phyloP scores from a whole-genome alignment of 1,140 invertebrate genomes.

The Phthorimaea operculella region DNA sequence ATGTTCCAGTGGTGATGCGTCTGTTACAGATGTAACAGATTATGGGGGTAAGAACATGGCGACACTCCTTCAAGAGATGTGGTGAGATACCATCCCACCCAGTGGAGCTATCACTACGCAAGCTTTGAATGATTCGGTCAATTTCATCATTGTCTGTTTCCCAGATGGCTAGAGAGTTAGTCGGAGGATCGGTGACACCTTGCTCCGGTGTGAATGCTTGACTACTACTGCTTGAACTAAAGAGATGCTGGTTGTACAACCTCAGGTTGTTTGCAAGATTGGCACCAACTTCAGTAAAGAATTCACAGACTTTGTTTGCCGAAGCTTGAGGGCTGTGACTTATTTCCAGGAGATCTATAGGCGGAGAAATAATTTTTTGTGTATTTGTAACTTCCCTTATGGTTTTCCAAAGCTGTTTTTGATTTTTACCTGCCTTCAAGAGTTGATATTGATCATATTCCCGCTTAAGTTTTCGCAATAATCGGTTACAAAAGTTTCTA shows the following conservation, averaged over 20 bases:
- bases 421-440: not conserved
- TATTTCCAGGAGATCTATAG: not conserved
- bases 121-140: not conserved
- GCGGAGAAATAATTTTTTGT: not conserved
- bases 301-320: not conserved
- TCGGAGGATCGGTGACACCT: not conserved
- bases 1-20: not conserved
- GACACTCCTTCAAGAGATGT: not conserved
- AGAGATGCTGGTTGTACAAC: not conserved
- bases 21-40: not conserved
- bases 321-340: not conserved
- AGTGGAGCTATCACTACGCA: not conserved
- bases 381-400: not conserved
- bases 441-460: not conserved
- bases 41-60: not conserved
- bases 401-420: not conserved
- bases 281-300: not conserved
- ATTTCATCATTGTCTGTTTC: not conserved
- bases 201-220: not conserved
- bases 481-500: constrained; percentile 1
- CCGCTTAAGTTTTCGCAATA: not conserved
- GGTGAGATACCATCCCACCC: not conserved
- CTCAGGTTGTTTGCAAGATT: not conserved
- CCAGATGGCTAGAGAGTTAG: not conserved
- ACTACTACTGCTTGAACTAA: not conserved